Conservation (phyloP, 2,888 invertebrate genomes). For the Pandemis heparana region DNA sequence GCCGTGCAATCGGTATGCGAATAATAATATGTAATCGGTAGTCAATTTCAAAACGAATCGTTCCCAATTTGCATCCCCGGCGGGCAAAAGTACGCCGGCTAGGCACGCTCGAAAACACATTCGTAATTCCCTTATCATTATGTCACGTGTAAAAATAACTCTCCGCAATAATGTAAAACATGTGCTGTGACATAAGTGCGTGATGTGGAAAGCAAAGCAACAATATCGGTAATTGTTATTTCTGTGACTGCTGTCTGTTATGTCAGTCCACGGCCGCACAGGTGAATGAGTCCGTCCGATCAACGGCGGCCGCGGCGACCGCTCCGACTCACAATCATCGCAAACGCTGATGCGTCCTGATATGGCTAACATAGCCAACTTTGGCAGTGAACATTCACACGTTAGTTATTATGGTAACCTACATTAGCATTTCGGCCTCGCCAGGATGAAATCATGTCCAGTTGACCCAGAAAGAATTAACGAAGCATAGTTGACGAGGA, state of each 20-base stretch:
- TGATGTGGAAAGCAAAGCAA: slow-evolving; percentile 19
- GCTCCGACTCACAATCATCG: too few species aligned
- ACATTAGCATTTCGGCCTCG: neutral
- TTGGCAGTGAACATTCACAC: too few species aligned
- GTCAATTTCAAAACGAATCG: slow-evolving; percentile 3
- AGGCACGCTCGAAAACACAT: neutral
- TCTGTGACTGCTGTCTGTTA: neutral
- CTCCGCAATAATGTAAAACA: neutral
- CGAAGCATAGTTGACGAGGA: neutral
- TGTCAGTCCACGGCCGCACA: neutral
- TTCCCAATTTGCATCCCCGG: neutral
- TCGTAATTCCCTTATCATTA: neutral
- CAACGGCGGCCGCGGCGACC: too few species aligned
- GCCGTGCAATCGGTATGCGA: slow-evolving; percentile 11
- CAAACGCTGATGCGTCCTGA: too few species aligned
- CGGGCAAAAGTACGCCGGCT: neutral
- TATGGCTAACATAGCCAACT: too few species aligned
- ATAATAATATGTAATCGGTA: slow-evolving; percentile 9
- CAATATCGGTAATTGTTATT: neutral
- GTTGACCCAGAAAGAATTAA: neutral
- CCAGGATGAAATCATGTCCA: neutral
- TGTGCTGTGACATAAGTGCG: slow-evolving; percentile 4
- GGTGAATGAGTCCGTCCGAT: too few species aligned
- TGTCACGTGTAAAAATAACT: neutral
- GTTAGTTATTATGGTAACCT: too few species aligned